Base-by-base conservation (phyloP, 2,888 invertebrate species). In the Cybosia mesomella region DNA sequence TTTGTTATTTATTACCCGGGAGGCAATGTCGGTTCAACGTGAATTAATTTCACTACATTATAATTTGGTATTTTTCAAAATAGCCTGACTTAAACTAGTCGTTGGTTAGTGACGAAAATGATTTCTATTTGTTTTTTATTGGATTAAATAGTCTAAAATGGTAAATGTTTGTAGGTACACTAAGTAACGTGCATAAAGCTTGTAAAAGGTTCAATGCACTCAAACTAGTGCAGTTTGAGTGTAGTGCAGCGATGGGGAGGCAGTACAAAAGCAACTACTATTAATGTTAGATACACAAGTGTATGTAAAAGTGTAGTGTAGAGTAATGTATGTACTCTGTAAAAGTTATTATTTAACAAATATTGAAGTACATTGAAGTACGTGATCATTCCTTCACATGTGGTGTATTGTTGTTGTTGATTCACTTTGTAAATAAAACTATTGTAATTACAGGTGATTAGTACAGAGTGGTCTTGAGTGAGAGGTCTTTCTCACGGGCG, bases 1-100 rank as follows among this genome's bases (percentile, higher is more conserved):
- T 85, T 87, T 88, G 88, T 89, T 91, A 86, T 89, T 90, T 88
- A 89, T 87, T 83, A 80, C 81, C 86, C 84, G 82, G 83, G 77
- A 84, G 90, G 83, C 83, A 83, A 77, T 81, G 66, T 72, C 73
- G 60, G 72, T 68, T 70, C 67, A 60, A 72, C 76, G 77, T 70
- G 79, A 79, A 77, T 80, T 81, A 75, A 72, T 77, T 73, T 72
- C 68, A 71, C 70, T 70, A 77, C 57, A 78, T 81, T 84, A 86
- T 85, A 83, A 83, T 81, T 80, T 79, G 72, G 64, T 55, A 65
- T 66, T 72, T 72, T 67, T 34, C 64, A 49, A 63, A 66, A 64
- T 65, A 36, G 58, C 64, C 64, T 63, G 15, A 10, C 13, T 13
- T 64, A 39, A 21, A 22, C 22, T 59, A 59, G 61, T 11, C 22